These are phyloP conservation scores for Hapalemur alaotrensis DNA, from an alignment of 2,797 vertebrate genomes.

Conservation along the genomic window DNA sequence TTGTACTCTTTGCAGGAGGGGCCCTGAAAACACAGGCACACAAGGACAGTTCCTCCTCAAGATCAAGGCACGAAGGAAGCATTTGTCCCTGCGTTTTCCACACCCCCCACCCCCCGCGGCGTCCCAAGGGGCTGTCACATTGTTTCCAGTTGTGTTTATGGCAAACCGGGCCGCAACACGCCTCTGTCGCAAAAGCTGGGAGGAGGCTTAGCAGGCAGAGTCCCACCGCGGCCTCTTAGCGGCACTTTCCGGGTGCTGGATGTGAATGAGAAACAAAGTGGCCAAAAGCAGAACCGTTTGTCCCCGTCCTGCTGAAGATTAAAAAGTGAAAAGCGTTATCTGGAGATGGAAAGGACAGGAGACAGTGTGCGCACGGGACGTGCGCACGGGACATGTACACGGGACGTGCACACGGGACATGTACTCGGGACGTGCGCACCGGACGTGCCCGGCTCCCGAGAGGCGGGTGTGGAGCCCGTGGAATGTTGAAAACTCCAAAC, in stretches of 20 bases:
- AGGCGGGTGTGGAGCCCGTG: rapidly evolving
- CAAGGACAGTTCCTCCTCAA: not conserved
- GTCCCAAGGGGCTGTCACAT: not conserved
- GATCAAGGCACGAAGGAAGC: not conserved
- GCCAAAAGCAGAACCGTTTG: not conserved
- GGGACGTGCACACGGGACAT: not conserved
- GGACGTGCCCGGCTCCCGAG: not conserved
- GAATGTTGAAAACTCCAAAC: not conserved
- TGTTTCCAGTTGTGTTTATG: not conserved
- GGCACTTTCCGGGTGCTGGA: not conserved
- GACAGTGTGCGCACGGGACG: rapidly evolving
- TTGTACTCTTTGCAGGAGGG: not conserved
- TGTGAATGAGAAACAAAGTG: not conserved
- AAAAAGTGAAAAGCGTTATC: not conserved
- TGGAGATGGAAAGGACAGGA: not conserved
- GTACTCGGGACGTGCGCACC: not conserved
- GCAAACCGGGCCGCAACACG: not conserved
- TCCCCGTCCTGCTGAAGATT: rapidly evolving
- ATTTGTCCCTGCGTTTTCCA: not conserved
- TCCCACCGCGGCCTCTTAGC: not conserved
- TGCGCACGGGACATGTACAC: too few species aligned
- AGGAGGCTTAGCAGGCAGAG: not conserved
- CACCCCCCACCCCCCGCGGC: rapidly evolving
- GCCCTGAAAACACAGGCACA: not conserved
- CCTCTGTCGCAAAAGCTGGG: not conserved